Percentiles rank a stretch among this genome's conserved stretches.
Conservation (phyloP, 2,113 vertebrate species). For the Oostethus manadensis region DNA sequence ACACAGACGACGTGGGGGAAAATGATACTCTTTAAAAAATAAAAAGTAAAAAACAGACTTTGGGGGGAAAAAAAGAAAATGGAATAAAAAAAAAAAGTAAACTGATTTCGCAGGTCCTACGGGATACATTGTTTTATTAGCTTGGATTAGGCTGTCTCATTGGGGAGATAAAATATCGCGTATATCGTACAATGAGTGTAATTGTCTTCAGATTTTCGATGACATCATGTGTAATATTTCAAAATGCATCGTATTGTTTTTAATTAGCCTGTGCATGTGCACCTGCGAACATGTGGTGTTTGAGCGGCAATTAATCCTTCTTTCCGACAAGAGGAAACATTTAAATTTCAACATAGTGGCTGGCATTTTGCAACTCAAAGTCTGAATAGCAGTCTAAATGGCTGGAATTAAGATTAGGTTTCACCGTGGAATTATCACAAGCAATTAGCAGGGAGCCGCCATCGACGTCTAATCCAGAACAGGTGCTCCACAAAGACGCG, state of each 20-base stretch:
- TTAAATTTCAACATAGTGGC: not conserved
- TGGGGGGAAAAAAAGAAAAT: no score
- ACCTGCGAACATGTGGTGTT: not conserved
- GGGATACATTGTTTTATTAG: no score
- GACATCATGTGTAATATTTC: no score
- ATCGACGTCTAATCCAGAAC: constrained; percentile 45
- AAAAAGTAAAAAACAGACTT: no score
- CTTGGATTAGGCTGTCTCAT: not conserved
- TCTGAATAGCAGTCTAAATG: constrained; percentile 2
- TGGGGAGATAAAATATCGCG: no score
- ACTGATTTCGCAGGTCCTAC: no score
- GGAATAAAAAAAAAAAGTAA: no score
- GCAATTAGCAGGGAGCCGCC: constrained; percentile 34
- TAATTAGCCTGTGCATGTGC: fast-evolving
- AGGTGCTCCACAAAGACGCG: constrained; percentile 43
- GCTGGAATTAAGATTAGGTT: constrained; percentile 23
- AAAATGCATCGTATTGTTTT: not conserved
- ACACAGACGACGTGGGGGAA: no score
- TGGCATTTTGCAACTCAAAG: not conserved
- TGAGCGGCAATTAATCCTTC: not conserved
- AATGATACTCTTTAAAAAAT: no score
- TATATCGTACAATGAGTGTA: no score
- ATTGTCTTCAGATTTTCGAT: no score
- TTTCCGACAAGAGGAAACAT: constrained; percentile 17
- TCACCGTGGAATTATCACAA: constrained; percentile 27